These are phyloP conservation scores for Reticulitermes speratus DNA, from an alignment of 1,140 invertebrate species.

Conservation along the genomic window DNA sequence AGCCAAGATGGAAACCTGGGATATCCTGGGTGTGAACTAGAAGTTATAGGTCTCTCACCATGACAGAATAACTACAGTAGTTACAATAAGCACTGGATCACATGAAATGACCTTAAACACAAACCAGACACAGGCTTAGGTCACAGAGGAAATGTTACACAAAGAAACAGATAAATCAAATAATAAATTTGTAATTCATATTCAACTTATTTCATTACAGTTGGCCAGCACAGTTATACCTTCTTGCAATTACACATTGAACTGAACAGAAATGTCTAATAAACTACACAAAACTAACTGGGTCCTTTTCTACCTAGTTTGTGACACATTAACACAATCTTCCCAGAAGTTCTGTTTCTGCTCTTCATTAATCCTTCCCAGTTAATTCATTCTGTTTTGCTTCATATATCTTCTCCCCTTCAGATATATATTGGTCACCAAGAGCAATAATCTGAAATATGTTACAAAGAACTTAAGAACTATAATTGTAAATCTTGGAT, in stretches of 20 bases:
- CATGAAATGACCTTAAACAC: no score
- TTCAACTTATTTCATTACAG: no score
- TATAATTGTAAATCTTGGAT: neutral
- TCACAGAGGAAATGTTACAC: no score
- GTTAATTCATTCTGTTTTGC: conserved; percentile 26
- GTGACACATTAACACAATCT: neutral
- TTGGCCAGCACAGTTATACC: no score
- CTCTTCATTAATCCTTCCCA: conserved; percentile 8
- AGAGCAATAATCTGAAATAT: conserved; percentile 23
- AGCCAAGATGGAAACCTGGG: no score
- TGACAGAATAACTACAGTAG: no score
- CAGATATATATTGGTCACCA: conserved; percentile 15
- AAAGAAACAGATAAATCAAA: no score
- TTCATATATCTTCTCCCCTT: conserved; percentile 22
- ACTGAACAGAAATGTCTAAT: neutral
- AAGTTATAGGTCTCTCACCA: no score
- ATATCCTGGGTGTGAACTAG: no score
- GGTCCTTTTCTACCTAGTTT: neutral
- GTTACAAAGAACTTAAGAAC: neutral
- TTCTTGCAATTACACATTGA: neutral
- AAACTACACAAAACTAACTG: neutral
- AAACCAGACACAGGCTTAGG: no score
- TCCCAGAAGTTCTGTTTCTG: neutral
- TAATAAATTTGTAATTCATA: no score
- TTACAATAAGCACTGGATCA: no score